Evolutionary conservation across 2,113 vertebrate species (phyloP).

Genomic region (Ochotona princeps): DNA sequence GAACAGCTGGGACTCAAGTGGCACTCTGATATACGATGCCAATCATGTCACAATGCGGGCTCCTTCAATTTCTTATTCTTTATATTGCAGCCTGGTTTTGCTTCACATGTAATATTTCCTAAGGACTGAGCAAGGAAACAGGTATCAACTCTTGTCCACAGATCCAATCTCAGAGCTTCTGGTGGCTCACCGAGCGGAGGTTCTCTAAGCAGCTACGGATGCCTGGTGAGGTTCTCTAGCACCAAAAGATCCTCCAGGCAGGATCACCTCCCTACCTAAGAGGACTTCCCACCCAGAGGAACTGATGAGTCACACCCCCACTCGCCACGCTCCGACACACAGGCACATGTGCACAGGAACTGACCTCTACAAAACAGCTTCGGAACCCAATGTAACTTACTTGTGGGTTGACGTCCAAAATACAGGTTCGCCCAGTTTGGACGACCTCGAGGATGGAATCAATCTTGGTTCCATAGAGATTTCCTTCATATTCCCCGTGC

Average conservation of each 20-base stretch:
- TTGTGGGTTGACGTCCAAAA: slow-evolving; percentile 98
- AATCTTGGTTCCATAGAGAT: slow-evolving; percentile 99
- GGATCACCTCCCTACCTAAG: neutral
- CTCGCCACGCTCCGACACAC: accelerated
- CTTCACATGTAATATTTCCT: slow-evolving; percentile 42
- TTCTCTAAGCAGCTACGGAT: neutral
- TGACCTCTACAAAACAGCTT: neutral
- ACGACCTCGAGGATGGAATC: slow-evolving; percentile 98
- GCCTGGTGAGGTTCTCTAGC: neutral
- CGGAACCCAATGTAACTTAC: slow-evolving; percentile 80
- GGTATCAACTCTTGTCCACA: neutral
- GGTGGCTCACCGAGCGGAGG: neutral
- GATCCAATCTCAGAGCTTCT: neutral
- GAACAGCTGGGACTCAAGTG: too few relatives aligned
- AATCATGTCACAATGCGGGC: too few relatives aligned
- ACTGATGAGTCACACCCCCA: neutral
- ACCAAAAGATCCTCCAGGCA: neutral
- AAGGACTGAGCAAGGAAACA: slow-evolving; percentile 25
- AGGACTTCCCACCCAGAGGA: neutral
- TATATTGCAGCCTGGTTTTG: neutral
- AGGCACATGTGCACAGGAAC: neutral
- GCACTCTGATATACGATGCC: too few relatives aligned
- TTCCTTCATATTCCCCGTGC: slow-evolving; percentile 97
- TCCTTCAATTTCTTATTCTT: neutral
- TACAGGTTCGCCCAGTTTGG: slow-evolving; percentile 93